Percentiles rank a stretch among this genome's conserved stretches.
Evolutionary conservation across 2,797 vertebrate species (phyloP).

Genomic region (Antrozous pallidus): DNA sequence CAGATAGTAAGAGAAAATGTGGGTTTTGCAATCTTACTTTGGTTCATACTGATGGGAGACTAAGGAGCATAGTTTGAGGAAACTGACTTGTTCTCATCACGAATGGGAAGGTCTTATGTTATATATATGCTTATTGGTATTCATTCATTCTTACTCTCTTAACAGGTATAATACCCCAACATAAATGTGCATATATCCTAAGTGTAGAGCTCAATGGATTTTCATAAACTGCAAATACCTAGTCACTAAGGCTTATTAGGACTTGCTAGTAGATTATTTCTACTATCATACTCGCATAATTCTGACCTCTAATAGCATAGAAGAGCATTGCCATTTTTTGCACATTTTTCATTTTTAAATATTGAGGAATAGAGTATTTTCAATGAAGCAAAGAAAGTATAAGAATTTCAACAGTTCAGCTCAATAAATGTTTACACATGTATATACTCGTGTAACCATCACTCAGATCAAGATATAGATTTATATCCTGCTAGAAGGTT

Average conservation of each 20-base stretch:
- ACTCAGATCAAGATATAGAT: slow-evolving; percentile 5
- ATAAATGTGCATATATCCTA: neutral
- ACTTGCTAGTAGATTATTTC: neutral
- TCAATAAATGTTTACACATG: neutral
- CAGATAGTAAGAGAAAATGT: neutral
- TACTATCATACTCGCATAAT: neutral
- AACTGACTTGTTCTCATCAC: neutral
- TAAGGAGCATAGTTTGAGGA: neutral
- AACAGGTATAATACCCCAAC: neutral
- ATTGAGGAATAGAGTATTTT: neutral
- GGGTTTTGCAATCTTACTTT: neutral
- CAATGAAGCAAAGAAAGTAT: neutral
- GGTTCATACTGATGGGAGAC: neutral
- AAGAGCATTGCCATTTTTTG: neutral
- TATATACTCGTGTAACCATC: neutral
- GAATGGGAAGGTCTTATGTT: neutral
- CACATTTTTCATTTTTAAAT: neutral
- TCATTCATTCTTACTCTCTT: neutral
- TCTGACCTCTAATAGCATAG: neutral
- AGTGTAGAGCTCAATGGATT: neutral
- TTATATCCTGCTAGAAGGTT: neutral
- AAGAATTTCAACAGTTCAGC: neutral
- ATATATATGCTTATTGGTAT: neutral
- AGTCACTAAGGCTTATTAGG: neutral
- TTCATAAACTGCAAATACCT: neutral